Evolutionary conservation across 1,140 invertebrate genomes (phyloP), one percentile per base, ranked within the genome.

Genomic region (Colletes latitarsis): DNA sequence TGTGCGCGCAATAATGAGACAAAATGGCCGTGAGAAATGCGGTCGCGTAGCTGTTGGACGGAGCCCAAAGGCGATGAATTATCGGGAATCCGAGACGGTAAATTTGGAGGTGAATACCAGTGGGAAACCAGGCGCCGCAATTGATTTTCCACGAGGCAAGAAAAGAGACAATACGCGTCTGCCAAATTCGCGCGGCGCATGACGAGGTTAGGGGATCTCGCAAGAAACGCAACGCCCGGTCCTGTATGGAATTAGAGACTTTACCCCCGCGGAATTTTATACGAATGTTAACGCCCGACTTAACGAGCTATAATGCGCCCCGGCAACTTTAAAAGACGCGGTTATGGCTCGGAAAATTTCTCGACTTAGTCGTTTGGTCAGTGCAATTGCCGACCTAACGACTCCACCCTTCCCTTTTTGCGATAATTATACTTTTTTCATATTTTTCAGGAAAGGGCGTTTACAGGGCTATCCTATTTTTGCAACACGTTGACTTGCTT

Each of bases 1-100:
- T 43, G 63, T 64, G 66, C 12, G 57, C 52, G 70, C 72, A 71
- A 63, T 86, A 86, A 86, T 73, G 85, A 86, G 76, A 80, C 84
- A 69, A 86, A 86, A 86, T 70, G 81, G 46, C 46, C 53, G 58
- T 74, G 67, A 68, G 76, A 83, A 86, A 83, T 83, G 81, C 67
- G 69, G 58, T 58, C 74, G 64, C 69, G 64, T 77, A 68, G 60
- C 81, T 85, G 83, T 85, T 78, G 69, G 69, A 84, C 43, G 52
- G 55, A 10, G 55, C 52, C 55, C 63, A 74, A 75, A 72, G 57
- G 64, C 55, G 58, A 82, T 85, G 72, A 85, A 85, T 71, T 86
- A 86, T 85, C 49, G 76, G 66, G 76, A 71, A 86, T 86, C 49
- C 72, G 62, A 57, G 78, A 55, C 49, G 69, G 53, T 84, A 81